Percentiles rank a stretch among this genome's conserved stretches.
These are phyloP conservation scores for Sinodicranocentrus sp. DNA, from an alignment of 2,888 invertebrate genomes.

Conservation along the genomic window DNA sequence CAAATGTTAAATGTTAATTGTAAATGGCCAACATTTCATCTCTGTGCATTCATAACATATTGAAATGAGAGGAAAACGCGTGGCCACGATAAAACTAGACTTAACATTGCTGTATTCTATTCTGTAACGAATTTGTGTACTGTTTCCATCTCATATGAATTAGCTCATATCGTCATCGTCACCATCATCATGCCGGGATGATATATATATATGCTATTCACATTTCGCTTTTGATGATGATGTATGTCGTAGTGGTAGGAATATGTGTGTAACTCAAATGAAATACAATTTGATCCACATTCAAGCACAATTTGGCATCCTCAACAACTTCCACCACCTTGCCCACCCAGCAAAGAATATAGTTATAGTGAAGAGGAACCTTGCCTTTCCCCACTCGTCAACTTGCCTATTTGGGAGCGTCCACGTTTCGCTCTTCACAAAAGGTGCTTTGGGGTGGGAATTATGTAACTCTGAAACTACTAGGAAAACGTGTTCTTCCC, in stretches of 20 bases:
- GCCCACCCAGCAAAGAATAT: conserved; percentile 38
- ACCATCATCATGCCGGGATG: neutral
- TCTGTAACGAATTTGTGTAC: no score
- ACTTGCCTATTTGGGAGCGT: neutral
- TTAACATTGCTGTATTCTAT: no score
- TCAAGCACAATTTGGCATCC: conserved; percentile 50
- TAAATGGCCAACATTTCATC: no score
- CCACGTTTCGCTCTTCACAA: neutral
- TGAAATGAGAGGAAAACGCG: no score
- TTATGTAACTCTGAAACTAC: neutral
- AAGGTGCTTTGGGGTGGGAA: neutral
- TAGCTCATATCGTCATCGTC: neutral
- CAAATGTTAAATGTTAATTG: no score
- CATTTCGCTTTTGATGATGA: neutral
- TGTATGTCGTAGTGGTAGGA: neutral
- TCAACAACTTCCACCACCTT: conserved; percentile 35
- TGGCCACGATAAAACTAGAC: no score
- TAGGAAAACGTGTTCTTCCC: neutral
- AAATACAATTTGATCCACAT: neutral
- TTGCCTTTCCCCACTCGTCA: neutral
- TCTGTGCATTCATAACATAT: no score
- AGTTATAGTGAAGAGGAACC: neutral
- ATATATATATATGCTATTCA: neutral
- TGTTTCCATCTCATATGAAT: no score
- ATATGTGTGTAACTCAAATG: neutral